Evolutionary conservation across 2,888 invertebrate species (phyloP).

Genomic region (Lasioglossum vierecki): DNA sequence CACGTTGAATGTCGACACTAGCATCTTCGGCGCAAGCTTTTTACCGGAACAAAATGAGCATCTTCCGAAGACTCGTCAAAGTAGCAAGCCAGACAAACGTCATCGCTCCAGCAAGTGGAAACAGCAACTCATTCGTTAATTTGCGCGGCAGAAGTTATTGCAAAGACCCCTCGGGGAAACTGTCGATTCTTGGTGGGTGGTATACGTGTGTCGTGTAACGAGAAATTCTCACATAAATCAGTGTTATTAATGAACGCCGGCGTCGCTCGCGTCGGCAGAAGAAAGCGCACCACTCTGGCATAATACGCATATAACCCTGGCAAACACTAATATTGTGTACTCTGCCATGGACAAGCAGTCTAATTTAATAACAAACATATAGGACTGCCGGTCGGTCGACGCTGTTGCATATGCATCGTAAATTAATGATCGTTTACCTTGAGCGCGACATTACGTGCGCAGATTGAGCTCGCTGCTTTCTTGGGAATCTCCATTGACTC

Average conservation of each 20-base stretch:
- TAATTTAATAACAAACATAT: slow-evolving; percentile 59
- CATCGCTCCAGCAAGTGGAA: slow-evolving; percentile 61
- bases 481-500: not conserved
- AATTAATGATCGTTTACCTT: slow-evolving; percentile 39
- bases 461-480: not conserved
- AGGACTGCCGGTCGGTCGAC: not conserved
- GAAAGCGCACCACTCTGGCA: slow-evolving; percentile 43
- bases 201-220: slow-evolving; percentile 61
- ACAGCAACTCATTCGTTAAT: slow-evolving; percentile 74
- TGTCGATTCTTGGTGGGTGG: slow-evolving; percentile 69
- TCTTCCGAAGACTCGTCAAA: slow-evolving; percentile 58
- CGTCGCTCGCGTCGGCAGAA: slow-evolving; percentile 43
- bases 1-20: not conserved
- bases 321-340: slow-evolving; percentile 47
- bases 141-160: slow-evolving; percentile 71
- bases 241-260: slow-evolving; percentile 71
- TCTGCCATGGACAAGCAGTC: slow-evolving; percentile 32
- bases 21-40: not conserved
- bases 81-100: slow-evolving; percentile 42
- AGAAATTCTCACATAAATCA: slow-evolving; percentile 70
- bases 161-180: slow-evolving; percentile 55
- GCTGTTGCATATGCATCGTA: slow-evolving; percentile 36
- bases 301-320: slow-evolving; percentile 39
- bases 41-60: not conserved
- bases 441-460: not conserved